These are phyloP conservation scores for Holotrichia oblita DNA, from an alignment of 1,140 invertebrate genomes.

Conservation along the genomic window DNA sequence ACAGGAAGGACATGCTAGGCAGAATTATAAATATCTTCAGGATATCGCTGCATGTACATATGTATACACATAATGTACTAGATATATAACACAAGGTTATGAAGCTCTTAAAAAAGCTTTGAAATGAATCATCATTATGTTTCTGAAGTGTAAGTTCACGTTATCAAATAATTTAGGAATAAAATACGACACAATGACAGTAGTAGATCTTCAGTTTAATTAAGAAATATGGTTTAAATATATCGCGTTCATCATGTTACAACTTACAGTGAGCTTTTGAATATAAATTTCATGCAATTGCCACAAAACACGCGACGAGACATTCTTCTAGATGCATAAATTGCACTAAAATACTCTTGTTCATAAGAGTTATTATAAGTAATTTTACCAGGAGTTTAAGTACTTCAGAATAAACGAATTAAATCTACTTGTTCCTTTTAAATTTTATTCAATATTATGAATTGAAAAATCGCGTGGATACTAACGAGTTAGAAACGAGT, in stretches of 20 bases:
- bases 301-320: not conserved
- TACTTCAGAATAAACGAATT: no score
- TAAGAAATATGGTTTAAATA: not conserved
- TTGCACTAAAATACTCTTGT: no score
- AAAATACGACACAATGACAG: not conserved
- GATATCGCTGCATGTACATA: no score
- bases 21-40: slow-evolving; percentile 1
- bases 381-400: no score
- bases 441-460: no score
- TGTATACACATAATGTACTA: not conserved
- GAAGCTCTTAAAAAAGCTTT: not conserved
- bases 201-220: not conserved
- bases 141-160: no score
- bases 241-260: not conserved
- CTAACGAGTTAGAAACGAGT: no score
- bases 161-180: no score
- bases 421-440: no score
- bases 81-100: not conserved
- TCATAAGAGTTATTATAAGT: no score
- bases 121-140: not conserved
- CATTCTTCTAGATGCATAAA: not conserved
- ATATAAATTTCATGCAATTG: slow-evolving; percentile 4
- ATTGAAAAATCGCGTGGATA: no score
- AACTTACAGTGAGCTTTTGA: not conserved
- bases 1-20: not conserved